These are phyloP conservation scores for Callyntrura sp. DNA, from an alignment of 2,888 invertebrate genomes.

Conservation along the genomic window DNA sequence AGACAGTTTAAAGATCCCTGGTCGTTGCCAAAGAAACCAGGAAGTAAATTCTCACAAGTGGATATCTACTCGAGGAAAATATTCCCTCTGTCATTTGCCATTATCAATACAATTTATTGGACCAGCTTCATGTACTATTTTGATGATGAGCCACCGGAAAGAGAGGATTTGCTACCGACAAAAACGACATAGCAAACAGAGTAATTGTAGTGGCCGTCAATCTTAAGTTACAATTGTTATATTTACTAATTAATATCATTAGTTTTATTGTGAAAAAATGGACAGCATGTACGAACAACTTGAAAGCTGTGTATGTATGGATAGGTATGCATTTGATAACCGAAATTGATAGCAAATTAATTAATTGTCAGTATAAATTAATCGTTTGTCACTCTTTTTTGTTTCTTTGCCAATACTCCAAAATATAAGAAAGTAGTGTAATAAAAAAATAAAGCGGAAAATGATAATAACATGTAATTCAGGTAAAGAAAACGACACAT, in stretches of 20 bases:
- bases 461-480: background rate
- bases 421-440: background rate
- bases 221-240: background rate
- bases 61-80: slow-evolving; percentile 87
- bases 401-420: background rate
- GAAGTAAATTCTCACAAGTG: slow-evolving; percentile 86
- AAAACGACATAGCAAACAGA: background rate
- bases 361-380: background rate
- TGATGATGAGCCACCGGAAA: slow-evolving; percentile 83
- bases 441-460: background rate
- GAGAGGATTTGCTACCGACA: slow-evolving; percentile 40
- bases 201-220: background rate
- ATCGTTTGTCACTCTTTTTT: background rate
- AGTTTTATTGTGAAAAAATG: background rate
- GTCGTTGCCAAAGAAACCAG: slow-evolving; percentile 81
- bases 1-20: slow-evolving; percentile 81
- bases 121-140: slow-evolving; percentile 84
- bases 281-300: background rate
- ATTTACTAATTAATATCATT: background rate
- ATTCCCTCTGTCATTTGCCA: slow-evolving; percentile 87
- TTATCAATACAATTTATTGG: slow-evolving; percentile 87
- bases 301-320: background rate
- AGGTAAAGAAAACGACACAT: background rate
- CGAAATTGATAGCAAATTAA: background rate
- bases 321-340: background rate